Evolutionary conservation across 1,140 invertebrate genomes (phyloP), one percentile per base, ranked within the genome.

Genomic region (Conopomorpha cramerella): DNA sequence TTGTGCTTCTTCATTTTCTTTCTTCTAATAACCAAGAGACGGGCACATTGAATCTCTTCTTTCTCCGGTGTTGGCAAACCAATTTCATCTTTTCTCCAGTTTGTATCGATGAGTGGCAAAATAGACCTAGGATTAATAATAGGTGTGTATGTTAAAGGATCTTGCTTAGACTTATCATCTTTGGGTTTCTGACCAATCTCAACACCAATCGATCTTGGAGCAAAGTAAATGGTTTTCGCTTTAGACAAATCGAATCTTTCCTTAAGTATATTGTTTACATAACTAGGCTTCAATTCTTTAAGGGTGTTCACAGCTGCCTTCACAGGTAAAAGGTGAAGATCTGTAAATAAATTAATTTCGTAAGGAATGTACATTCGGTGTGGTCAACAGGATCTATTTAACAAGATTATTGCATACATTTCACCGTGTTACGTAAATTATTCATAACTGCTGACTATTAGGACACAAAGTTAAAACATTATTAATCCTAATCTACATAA

Each of bases 1-100:
- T 93, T 91, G 52, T 94, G 92, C 51, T 87, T 90, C 55, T 88
- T 92, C 86, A 95, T 93, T 73, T 95, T 95, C 23, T 81, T 83
- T 29, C 83, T 78, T 26, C 92, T 81, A 29, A 93, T 93, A 0
- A 87, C 84, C 49, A 93, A 87, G 23, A 93, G 56, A 32, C 87
- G 72, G 1, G 80, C 82, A 0, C 91, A 90, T 53, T 86, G 81
- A 53, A 87, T 91, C 32, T 79, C 73, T 18, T 66, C 64, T 11
- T 62, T 45, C 7, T 46, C 39, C 3, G 57, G 35, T 1, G 68
- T 42, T 6, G 77, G 77, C 11, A 73, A 31, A 13, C 59, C 66
- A 32, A 76, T 59, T 31, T 71, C 71, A 48, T 71, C 59, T 36
- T 63, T 67, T 14, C 43, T 45, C 66, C 64, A 70, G 35, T 61